Percentiles rank a stretch among this genome's conserved stretches.
Evolutionary conservation across 1,140 invertebrate species (phyloP).

Genomic region (Drosophila asahinai): DNA sequence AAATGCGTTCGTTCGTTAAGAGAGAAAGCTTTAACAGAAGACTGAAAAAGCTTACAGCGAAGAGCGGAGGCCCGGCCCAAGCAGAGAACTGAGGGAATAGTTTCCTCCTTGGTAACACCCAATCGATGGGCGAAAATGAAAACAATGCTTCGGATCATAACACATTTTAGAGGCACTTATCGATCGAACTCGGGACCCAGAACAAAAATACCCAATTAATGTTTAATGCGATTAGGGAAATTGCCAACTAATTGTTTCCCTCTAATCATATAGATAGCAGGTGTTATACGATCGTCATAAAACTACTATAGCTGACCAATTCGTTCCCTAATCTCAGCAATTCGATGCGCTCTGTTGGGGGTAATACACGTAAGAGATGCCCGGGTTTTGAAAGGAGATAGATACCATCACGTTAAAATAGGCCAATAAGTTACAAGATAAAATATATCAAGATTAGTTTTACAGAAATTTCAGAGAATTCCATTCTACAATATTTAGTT

Average conservation of each 20-base stretch:
- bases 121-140: neutral
- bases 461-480: too few relatives aligned
- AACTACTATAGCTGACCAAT: neutral
- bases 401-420: too few relatives aligned
- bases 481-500: too few relatives aligned
- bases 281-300: constrained; percentile 17
- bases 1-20: constrained; percentile 7
- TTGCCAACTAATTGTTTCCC: constrained; percentile 32
- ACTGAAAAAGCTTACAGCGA: neutral
- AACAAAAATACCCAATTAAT: constrained; percentile 20
- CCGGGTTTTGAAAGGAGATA: too few relatives aligned
- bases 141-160: constrained; percentile 1
- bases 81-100: neutral
- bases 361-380: neutral
- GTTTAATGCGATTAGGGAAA: constrained; percentile 13
- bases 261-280: constrained; percentile 6
- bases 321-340: constrained; percentile 25
- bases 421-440: too few relatives aligned
- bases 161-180: neutral
- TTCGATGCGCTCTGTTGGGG: constrained; percentile 13
- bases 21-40: constrained; percentile 8
- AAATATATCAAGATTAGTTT: too few relatives aligned
- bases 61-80: neutral
- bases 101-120: constrained; percentile 16
- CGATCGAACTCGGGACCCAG: neutral